phyloP scores from a whole-genome alignment of 2,113 vertebrate genomes.

The Pongo pygmaeus region DNA sequence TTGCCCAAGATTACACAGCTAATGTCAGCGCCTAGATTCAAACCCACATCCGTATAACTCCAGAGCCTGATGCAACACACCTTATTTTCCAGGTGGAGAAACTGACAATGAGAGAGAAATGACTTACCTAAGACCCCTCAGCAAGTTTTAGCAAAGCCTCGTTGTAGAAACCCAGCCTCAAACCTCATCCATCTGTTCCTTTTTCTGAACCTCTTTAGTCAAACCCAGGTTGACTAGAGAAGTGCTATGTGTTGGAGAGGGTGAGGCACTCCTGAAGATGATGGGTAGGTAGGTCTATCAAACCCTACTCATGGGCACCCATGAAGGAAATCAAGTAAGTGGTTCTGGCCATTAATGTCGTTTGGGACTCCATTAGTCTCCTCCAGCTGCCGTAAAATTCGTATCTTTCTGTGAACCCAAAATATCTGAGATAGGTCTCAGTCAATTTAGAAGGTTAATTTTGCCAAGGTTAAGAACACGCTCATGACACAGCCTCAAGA shows the following conservation, averaged over 20 bases:
- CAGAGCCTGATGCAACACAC: not conserved
- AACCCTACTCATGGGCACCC: not conserved
- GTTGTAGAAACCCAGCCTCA: not conserved
- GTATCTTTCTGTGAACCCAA: too few relatives aligned
- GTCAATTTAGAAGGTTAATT: too few relatives aligned
- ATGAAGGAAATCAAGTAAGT: not conserved
- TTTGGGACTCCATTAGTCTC: not conserved
- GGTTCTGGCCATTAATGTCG: not conserved
- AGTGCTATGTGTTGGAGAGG: not conserved
- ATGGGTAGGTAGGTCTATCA: not conserved
- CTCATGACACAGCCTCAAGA: too few relatives aligned
- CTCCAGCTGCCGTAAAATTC: not conserved
- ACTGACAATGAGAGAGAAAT: not conserved
- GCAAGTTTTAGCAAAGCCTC: not conserved
- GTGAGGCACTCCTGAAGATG: not conserved
- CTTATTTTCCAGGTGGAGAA: not conserved
- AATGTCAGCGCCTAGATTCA: not conserved
- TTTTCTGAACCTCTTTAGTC: not conserved
- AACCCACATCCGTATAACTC: not conserved
- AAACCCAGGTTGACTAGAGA: not conserved
- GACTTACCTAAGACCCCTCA: not conserved
- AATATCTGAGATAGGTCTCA: too few relatives aligned
- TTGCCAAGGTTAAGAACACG: too few relatives aligned
- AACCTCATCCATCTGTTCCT: not conserved
- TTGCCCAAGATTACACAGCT: not conserved